These are phyloP conservation scores for Hypercompe scribonia DNA, from an alignment of 2,888 invertebrate species.

Conservation along the genomic window DNA sequence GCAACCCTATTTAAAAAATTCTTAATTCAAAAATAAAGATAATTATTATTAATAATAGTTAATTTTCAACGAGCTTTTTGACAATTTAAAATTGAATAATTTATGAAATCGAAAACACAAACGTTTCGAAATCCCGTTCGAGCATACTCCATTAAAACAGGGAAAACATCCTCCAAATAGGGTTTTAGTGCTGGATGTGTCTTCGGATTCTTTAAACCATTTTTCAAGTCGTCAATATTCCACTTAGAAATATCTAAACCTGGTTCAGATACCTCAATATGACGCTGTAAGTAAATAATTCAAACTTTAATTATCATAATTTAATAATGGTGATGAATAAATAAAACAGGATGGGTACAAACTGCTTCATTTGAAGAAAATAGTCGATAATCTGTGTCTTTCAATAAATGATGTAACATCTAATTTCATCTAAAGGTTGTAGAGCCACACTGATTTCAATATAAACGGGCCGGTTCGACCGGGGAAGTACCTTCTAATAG, in stretches of 20 bases:
- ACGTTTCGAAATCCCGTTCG: background rate
- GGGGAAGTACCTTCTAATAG: too few relatives aligned
- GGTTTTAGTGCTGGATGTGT: conserved; percentile 10
- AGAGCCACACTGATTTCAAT: too few relatives aligned
- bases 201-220: background rate
- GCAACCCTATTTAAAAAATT: too few relatives aligned
- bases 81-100: background rate
- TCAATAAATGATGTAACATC: too few relatives aligned
- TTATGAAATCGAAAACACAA: background rate
- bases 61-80: background rate
- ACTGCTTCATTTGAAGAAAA: too few relatives aligned
- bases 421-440: too few relatives aligned
- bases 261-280: conserved; percentile 2
- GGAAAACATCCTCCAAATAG: background rate
- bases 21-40: too few relatives aligned
- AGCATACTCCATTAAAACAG: background rate
- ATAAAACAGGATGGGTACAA: too few relatives aligned
- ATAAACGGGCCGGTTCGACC: too few relatives aligned
- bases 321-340: background rate
- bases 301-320: background rate
- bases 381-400: too few relatives aligned
- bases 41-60: background rate
- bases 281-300: background rate
- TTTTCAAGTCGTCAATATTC: conserved; percentile 25
- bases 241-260: conserved; percentile 20